These are phyloP conservation scores for Etheostoma cragini DNA, from an alignment of 2,113 vertebrate species.

Conservation along the genomic window DNA sequence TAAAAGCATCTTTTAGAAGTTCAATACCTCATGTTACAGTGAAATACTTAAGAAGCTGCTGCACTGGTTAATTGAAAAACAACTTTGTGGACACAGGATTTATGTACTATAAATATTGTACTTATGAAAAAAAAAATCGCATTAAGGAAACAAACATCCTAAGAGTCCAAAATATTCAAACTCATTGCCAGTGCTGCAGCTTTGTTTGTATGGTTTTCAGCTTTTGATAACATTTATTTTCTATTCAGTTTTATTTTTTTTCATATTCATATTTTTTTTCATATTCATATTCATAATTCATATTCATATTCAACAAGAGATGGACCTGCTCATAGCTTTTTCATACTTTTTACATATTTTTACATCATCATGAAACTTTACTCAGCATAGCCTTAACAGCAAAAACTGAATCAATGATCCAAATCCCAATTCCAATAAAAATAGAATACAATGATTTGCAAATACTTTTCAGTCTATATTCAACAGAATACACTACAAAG, in stretches of 20 bases:
- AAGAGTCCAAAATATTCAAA: neutral
- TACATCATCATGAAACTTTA: conserved; percentile 50
- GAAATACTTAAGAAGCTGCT: conserved; percentile 23
- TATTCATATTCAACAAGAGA: conserved; percentile 51
- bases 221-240: conserved; percentile 48
- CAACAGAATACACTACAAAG: too few relatives aligned
- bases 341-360: conserved; percentile 57
- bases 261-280: conserved; percentile 23
- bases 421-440: too few relatives aligned
- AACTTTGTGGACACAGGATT: neutral
- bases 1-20: conserved; percentile 36
- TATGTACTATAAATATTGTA: neutral
- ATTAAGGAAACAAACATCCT: neutral
- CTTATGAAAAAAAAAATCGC: too few relatives aligned
- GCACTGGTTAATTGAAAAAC: neutral
- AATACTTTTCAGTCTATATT: too few relatives aligned
- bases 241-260: conserved; percentile 35
- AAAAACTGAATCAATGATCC: conserved; percentile 35
- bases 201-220: conserved; percentile 36
- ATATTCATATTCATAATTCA: too few relatives aligned
- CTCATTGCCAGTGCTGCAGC: conserved; percentile 13
- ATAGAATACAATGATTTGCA: too few relatives aligned
- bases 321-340: conserved; percentile 63
- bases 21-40: conserved; percentile 40
- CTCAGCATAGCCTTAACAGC: conserved; percentile 74